A percentile compares a stretch with the other conserved stretches of the same genome.
Conservation (phyloP, 2,888 invertebrate species). For the Camponotus fellah region DNA sequence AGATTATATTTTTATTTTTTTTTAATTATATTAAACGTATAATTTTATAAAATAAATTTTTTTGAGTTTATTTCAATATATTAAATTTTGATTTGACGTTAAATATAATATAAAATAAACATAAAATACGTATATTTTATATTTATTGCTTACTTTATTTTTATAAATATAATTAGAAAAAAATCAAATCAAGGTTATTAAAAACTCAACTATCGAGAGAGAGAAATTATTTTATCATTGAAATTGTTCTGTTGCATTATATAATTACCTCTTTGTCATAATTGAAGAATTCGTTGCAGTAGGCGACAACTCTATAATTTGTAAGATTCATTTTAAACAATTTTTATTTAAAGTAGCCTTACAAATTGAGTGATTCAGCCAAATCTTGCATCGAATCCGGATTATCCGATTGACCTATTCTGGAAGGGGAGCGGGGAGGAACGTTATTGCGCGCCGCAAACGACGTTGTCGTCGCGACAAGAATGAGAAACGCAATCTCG, state of each 20-base stretch:
- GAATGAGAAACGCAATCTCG: constrained; percentile 19
- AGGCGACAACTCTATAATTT: constrained; percentile 14
- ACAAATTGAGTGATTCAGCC: not conserved
- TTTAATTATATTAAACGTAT: constrained; percentile 14
- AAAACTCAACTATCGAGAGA: not conserved
- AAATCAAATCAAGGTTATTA: not conserved
- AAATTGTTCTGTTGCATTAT: not conserved
- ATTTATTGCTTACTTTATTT: not conserved
- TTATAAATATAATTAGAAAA: not conserved
- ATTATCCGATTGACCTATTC: constrained; percentile 13
- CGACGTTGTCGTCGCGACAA: constrained; percentile 6
- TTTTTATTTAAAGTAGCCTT: not conserved
- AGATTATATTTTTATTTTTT: not conserved
- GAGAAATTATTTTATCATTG: constrained; percentile 1
- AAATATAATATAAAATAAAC: not conserved
- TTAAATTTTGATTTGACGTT: not conserved
- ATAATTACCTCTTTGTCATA: not conserved
- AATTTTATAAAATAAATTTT: not conserved
- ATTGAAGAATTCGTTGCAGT: not conserved
- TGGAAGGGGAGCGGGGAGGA: not conserved
- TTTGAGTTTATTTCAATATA: not conserved
- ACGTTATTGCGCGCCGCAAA: not conserved
- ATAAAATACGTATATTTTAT: not conserved
- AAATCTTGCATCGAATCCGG: not conserved
- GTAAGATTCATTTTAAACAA: not conserved